These are phyloP conservation scores for Plutella xylostella DNA, from an alignment of 2,888 invertebrate species.

Conservation along the genomic window DNA sequence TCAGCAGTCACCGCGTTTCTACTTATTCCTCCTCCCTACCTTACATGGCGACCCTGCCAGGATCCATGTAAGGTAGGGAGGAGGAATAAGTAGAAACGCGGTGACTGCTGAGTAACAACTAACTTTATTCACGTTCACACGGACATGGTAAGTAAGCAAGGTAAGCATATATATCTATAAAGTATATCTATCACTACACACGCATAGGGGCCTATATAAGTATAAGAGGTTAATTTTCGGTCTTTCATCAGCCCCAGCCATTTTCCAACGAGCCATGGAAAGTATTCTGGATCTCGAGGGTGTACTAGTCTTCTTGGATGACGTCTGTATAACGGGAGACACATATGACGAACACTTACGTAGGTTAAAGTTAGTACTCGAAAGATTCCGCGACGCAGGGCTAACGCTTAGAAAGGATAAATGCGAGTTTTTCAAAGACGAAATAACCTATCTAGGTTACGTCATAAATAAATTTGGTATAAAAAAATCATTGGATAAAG, in stretches of 20 bases:
- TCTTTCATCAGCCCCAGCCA: constrained; percentile 10
- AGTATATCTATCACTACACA: no score
- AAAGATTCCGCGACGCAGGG: not conserved
- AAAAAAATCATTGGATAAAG: not conserved
- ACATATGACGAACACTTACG: not conserved
- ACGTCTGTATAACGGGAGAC: constrained; percentile 12
- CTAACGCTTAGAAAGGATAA: constrained; percentile 12
- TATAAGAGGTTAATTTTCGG: constrained; percentile 14
- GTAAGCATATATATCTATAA: no score
- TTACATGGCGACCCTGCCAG: no score
- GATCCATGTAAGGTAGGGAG: no score
- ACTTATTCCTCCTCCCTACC: no score
- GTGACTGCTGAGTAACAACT: no score
- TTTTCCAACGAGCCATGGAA: constrained; percentile 13
- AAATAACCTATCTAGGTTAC: constrained; percentile 3
- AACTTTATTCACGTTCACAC: no score
- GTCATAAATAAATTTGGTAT: constrained; percentile 1
- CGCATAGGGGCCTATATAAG: constrained; percentile 12
- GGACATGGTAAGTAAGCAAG: no score
- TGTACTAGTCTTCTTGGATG: constrained; percentile 11
- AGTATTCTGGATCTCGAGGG: constrained; percentile 6
- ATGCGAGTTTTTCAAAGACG: constrained; percentile 9
- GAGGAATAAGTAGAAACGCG: no score
- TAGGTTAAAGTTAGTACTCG: not conserved
- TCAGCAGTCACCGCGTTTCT: no score